Conservation (phyloP, 2,797 vertebrate species). For the Schizopygopsis malacanthus region DNA sequence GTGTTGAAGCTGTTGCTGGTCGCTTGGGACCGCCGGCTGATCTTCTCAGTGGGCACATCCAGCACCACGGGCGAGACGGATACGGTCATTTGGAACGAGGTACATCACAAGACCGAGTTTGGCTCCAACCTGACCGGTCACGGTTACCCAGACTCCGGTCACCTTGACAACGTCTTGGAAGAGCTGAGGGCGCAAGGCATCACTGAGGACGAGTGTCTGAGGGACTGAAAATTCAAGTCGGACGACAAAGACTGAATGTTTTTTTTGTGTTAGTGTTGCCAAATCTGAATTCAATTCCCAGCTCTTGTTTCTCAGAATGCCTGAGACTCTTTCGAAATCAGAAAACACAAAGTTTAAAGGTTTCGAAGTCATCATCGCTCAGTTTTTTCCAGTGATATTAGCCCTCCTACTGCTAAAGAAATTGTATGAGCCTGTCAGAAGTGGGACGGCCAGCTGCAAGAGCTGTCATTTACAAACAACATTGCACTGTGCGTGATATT, state of each 20-base stretch:
- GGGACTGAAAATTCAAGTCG: constrained; percentile 71
- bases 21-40: constrained; percentile 93
- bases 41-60: constrained; percentile 93
- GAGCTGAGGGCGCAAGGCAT: constrained; percentile 95
- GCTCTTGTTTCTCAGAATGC: constrained; percentile 39
- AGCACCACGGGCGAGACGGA: constrained; percentile 96
- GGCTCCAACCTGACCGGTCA: constrained; percentile 96
- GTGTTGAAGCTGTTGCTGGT: constrained; percentile 91
- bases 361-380: constrained; percentile 28
- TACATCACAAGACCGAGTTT: constrained; percentile 97
- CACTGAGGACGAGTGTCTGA: constrained; percentile 86
- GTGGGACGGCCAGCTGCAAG: constrained; percentile 15
- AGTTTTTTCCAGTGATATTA: constrained; percentile 33
- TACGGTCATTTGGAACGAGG: constrained; percentile 96
- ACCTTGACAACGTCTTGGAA: constrained; percentile 94
- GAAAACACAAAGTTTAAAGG: constrained; percentile 28
- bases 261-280: constrained; percentile 42
- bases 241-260: constrained; percentile 32
- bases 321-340: constrained; percentile 11
- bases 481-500: constrained; percentile 19
- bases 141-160: constrained; percentile 91
- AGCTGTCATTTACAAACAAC: constrained; percentile 19
- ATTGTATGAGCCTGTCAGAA: constrained; percentile 25
- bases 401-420: constrained; percentile 37
- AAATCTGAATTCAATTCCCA: constrained; percentile 48